Conservation (phyloP, 2,113 vertebrate species). For the Oceanites oceanicus region DNA sequence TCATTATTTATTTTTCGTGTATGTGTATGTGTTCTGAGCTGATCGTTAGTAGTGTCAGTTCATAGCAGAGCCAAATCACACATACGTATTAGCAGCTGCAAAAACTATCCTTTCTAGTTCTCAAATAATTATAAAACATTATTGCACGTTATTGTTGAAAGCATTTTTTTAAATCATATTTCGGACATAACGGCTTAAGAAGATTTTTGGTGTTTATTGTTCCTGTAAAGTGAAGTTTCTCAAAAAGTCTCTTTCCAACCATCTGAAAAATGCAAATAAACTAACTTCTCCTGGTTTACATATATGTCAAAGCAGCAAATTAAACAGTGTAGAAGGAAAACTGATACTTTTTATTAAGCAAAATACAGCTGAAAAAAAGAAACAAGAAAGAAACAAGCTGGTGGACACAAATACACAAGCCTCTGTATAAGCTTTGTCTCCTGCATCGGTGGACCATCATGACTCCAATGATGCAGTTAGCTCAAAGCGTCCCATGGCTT, state of each 20-base stretch:
- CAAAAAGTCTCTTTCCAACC: neutral
- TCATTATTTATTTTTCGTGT: neutral
- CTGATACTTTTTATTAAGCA: neutral
- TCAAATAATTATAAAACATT: neutral
- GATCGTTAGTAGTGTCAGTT: neutral
- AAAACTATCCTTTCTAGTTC: neutral
- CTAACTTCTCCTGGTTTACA: neutral
- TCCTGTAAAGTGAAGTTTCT: neutral
- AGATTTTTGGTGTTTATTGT: neutral
- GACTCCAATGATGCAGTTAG: neutral
- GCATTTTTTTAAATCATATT: neutral
- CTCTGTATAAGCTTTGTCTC: neutral
- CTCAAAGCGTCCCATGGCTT: neutral
- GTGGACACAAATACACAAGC: neutral
- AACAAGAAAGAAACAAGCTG: neutral
- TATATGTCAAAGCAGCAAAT: neutral
- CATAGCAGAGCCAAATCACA: neutral
- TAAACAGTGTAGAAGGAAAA: neutral
- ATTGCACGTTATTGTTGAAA: neutral
- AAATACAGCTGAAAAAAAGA: neutral
- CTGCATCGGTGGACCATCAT: neutral
- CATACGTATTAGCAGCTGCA: neutral
- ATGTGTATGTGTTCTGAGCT: neutral
- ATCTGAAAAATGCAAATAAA: neutral
- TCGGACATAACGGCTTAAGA: fast-evolving